phyloP scores from a whole-genome alignment of 2,888 invertebrate species.

The Limnephilus rhombicus region DNA sequence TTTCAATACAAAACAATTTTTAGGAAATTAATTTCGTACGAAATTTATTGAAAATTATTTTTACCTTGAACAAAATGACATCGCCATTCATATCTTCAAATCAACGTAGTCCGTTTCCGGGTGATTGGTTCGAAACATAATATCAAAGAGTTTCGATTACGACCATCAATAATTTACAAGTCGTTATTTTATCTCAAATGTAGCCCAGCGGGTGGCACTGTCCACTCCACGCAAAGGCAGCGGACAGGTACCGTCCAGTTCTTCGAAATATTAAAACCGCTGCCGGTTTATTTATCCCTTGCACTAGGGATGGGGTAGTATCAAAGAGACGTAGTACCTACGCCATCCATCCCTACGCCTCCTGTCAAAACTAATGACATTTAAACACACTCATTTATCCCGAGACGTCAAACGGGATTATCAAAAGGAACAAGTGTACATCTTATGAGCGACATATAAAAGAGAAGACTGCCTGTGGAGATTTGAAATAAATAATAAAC shows the following conservation, averaged over 20 bases:
- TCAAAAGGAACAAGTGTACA: constrained; percentile 50
- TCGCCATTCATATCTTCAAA: background rate
- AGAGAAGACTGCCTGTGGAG: constrained; percentile 28
- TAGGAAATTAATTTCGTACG: background rate
- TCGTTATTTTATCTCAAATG: constrained; percentile 38
- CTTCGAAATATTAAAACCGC: background rate
- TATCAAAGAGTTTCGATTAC: background rate
- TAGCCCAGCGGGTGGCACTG: constrained; percentile 23
- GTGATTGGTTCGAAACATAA: background rate
- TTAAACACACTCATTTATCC: constrained; percentile 62
- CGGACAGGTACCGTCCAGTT: background rate
- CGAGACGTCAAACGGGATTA: constrained; percentile 54
- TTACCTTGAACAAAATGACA: too few species aligned
- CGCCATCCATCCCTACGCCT: constrained; percentile 21
- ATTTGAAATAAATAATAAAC: background rate
- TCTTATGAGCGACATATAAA: constrained; percentile 29
- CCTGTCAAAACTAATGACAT: constrained; percentile 59
- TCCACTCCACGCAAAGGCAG: background rate
- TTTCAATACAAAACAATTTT: background rate
- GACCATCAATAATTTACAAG: background rate
- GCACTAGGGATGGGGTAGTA: background rate
- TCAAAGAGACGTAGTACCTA: constrained; percentile 35
- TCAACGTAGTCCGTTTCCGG: background rate
- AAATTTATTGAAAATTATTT: background rate
- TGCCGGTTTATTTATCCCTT: constrained; percentile 29